Percentiles rank a stretch among this genome's conserved stretches.
Conservation (phyloP, 2,113 vertebrate species). For the Hassar affinis region DNA sequence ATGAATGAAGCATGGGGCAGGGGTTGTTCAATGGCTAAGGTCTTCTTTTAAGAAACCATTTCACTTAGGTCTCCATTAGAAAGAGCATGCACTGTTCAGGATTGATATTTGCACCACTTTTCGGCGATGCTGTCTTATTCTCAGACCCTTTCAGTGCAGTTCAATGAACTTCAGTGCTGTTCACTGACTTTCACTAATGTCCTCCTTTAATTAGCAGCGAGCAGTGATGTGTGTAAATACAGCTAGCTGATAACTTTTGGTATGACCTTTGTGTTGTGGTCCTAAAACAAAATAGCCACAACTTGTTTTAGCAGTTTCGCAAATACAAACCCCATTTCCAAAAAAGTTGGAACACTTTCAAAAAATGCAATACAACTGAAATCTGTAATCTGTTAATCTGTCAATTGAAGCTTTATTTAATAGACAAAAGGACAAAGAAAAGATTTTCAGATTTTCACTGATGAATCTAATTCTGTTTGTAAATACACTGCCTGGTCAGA, state of each 20-base stretch:
- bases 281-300: background rate
- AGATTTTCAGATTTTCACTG: too few species aligned
- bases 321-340: background rate
- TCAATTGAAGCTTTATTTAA: too few species aligned
- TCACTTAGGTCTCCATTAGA: background rate
- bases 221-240: conserved; percentile 25
- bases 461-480: too few species aligned
- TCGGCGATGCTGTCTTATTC: background rate
- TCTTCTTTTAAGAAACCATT: background rate
- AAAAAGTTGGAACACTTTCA: too few species aligned
- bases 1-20: background rate
- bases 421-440: too few species aligned
- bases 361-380: too few species aligned
- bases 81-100: background rate
- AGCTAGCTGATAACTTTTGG: background rate
- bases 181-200: conserved; percentile 16
- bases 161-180: conserved; percentile 1
- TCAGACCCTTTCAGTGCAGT: background rate
- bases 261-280: background rate
- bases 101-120: background rate
- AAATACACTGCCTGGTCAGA: too few species aligned
- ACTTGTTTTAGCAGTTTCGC: conserved; percentile 3
- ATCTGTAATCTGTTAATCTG: too few species aligned
- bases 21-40: too few species aligned
- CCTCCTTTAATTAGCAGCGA: background rate